Conservation (phyloP, 2,113 vertebrate genomes). For the Hydrolagus affinis region DNA sequence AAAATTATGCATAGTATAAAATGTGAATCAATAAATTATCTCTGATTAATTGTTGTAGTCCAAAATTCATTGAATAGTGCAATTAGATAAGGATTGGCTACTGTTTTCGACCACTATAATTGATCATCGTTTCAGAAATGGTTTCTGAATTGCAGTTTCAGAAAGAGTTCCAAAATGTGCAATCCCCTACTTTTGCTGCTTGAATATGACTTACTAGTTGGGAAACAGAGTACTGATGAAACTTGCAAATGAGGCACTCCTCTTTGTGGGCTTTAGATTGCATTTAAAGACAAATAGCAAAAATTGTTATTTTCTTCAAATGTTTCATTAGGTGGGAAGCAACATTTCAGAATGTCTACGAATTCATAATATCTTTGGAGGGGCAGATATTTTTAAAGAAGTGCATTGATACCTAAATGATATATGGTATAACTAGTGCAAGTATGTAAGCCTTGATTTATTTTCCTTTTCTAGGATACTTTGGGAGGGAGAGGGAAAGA, state of each 20-base stretch:
- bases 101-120: background rate
- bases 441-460: too few species aligned
- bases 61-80: background rate
- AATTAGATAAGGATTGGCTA: background rate
- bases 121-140: background rate
- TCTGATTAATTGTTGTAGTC: background rate
- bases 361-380: too few species aligned
- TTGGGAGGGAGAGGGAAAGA: too few species aligned
- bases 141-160: background rate
- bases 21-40: background rate
- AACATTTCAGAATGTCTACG: background rate
- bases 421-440: too few species aligned
- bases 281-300: background rate
- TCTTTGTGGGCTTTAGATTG: background rate
- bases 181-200: background rate
- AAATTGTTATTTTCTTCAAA: background rate
- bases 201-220: background rate
- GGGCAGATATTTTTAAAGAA: too few species aligned
- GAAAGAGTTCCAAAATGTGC: background rate
- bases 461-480: too few species aligned
- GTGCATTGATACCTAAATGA: too few species aligned
- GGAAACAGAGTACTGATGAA: background rate
- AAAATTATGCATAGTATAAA: background rate
- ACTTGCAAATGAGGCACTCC: background rate
- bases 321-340: background rate